Evolutionary conservation across 2,113 vertebrate genomes (phyloP).

Genomic region (Gnathonemus longibarbis): DNA sequence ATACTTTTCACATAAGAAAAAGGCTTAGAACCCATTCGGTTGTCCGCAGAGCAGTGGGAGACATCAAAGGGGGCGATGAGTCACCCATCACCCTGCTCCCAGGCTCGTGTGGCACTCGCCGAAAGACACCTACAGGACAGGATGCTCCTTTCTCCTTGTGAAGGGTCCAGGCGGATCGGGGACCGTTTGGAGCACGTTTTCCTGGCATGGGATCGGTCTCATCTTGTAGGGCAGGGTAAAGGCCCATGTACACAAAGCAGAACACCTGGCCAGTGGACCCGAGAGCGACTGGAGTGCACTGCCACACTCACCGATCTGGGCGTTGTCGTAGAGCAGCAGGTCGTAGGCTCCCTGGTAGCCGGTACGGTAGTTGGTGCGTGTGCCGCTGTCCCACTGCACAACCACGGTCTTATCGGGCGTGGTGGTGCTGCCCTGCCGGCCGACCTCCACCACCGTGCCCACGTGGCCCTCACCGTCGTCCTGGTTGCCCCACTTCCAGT

Average conservation of each 20-base stretch:
- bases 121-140: background rate
- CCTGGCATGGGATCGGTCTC: background rate
- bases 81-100: background rate
- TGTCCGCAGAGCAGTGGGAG: background rate
- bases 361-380: constrained; percentile 91
- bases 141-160: background rate
- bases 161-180: background rate
- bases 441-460: constrained; percentile 94
- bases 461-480: constrained; percentile 89
- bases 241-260: background rate
- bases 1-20: background rate
- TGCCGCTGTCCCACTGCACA: constrained; percentile 96
- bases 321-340: constrained; percentile 92
- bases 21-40: background rate
- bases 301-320: constrained; percentile 84
- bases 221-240: background rate
- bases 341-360: constrained; percentile 93
- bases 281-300: background rate
- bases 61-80: background rate
- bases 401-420: constrained; percentile 95
- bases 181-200: background rate
- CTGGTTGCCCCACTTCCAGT: constrained; percentile 98
- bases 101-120: background rate
- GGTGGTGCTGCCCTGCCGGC: constrained; percentile 87
- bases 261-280: background rate